Base-by-base conservation (phyloP, 2,113 vertebrate species). In the Calidris pugnax region DNA sequence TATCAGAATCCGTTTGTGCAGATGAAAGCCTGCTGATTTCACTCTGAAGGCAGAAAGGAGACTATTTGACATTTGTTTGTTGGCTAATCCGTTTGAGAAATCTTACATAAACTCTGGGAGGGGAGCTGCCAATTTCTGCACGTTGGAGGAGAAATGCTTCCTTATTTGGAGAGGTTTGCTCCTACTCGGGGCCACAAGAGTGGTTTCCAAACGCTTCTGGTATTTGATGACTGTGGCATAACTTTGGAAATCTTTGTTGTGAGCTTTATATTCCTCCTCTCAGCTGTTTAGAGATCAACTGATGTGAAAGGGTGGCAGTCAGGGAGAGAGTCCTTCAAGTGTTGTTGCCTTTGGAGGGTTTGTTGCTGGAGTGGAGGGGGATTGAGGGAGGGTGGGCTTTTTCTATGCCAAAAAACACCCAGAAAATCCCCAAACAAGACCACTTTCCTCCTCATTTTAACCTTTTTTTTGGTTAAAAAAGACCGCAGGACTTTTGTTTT, bases 111-210 rank as follows among this genome's bases (percentile, higher is more conserved):
- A 91, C 95, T 63, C 72, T 10, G 2, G 50, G 63, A 80, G 72
- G 39, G 85, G 85, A 91, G 93, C 92, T 97, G 95, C 95, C 95
- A 95, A 91, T 94, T 96, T 89, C 96, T 59, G 79, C 88, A 90
- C 33, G 13, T 91, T 71, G 95, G 88, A 93, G 90, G 90, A 93
- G 93, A 95, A 93, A 67, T 50, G 50, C 75, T 93, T 11, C 94
- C 94, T 94, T 96, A 90, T 96, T 97, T 95, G 96, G 96, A 74
- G 90, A 96, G 72, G 75, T 96, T 96, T 93, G 78, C 92, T 97
- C 95, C 95, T 74, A 86, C 93, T 88, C 37, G 3, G 90, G 87
- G 78, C 95, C 90, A 30, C 88, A 39, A 21, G 6, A 81, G 76
- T 59, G 75, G 41, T 95, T 97, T 93, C 92, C 90, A 95, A 90